phyloP scores from a whole-genome alignment of 2,113 vertebrate genomes.

The Embiotoca jacksoni region DNA sequence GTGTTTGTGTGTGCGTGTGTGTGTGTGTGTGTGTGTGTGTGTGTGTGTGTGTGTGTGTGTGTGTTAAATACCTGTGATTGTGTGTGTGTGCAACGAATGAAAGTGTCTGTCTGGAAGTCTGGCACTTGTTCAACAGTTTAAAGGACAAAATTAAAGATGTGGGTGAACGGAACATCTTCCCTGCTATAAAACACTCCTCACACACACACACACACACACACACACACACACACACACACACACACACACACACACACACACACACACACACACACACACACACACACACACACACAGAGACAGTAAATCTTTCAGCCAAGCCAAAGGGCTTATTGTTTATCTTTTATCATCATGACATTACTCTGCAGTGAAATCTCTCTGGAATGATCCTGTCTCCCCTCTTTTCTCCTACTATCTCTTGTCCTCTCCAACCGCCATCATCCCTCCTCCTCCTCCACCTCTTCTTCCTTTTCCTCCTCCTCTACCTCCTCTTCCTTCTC shows the following conservation, averaged over 20 bases:
- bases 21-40: background rate
- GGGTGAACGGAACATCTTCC: conserved; percentile 19
- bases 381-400: conserved; percentile 8
- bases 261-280: conserved; percentile 2
- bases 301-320: conserved; percentile 33
- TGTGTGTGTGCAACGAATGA: background rate
- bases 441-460: conserved; percentile 19
- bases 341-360: conserved; percentile 34
- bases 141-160: conserved; percentile 30
- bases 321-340: conserved; percentile 27
- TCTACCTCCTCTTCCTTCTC: background rate
- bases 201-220: conserved; percentile 7
- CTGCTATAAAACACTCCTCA: conserved; percentile 11
- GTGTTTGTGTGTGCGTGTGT: background rate
- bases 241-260: background rate
- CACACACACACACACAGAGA: conserved; percentile 11
- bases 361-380: conserved; percentile 47
- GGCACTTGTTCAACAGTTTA: conserved; percentile 21
- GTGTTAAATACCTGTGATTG: background rate
- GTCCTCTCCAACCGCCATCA: too few species aligned
- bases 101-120: conserved; percentile 17
- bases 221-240: conserved; percentile 1
- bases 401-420: conserved; percentile 10
- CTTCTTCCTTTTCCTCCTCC: conserved; percentile 15
- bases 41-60: background rate